Conservation (phyloP, 2,888 invertebrate species). For the Gymnoscelis rufifasciata region DNA sequence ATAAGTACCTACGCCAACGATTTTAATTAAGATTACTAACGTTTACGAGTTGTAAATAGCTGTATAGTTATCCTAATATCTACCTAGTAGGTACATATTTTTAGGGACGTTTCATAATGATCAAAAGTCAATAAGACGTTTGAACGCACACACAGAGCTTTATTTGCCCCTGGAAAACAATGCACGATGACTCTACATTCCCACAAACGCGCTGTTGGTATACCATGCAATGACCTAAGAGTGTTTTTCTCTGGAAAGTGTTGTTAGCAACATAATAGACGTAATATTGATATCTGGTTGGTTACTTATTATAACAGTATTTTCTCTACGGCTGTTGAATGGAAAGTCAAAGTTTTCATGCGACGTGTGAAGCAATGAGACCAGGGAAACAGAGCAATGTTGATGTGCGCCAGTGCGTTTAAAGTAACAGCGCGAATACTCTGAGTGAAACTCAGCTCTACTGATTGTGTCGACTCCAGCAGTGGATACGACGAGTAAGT, state of each 20-base stretch:
- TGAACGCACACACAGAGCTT: background rate
- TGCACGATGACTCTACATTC: constrained; percentile 7
- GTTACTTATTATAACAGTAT: constrained; percentile 2
- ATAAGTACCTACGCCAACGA: background rate
- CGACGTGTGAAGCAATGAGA: constrained; percentile 60
- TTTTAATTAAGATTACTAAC: background rate
- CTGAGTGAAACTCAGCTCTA: constrained; percentile 74
- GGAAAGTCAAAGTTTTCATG: constrained; percentile 71
- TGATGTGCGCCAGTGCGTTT: constrained; percentile 76
- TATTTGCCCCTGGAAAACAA: constrained; percentile 5
- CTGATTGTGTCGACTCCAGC: constrained; percentile 54
- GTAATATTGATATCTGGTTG: background rate
- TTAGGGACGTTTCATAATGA: background rate
- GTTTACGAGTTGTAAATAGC: too few species aligned
- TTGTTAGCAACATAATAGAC: constrained; percentile 7
- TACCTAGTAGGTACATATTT: too few species aligned
- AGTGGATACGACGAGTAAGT: constrained; percentile 23
- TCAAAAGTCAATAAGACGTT: background rate
- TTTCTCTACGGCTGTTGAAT: constrained; percentile 38
- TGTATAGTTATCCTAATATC: too few species aligned
- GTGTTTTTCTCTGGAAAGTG: constrained; percentile 9
- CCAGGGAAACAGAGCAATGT: constrained; percentile 75
- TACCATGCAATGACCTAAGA: background rate
- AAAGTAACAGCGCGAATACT: constrained; percentile 77
- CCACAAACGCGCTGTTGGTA: constrained; percentile 1